Percentiles rank a stretch among this genome's conserved stretches.
These are phyloP conservation scores for Diadema setosum DNA, from an alignment of 35 echinoderm and acorn worm species.

Conservation along the genomic window DNA sequence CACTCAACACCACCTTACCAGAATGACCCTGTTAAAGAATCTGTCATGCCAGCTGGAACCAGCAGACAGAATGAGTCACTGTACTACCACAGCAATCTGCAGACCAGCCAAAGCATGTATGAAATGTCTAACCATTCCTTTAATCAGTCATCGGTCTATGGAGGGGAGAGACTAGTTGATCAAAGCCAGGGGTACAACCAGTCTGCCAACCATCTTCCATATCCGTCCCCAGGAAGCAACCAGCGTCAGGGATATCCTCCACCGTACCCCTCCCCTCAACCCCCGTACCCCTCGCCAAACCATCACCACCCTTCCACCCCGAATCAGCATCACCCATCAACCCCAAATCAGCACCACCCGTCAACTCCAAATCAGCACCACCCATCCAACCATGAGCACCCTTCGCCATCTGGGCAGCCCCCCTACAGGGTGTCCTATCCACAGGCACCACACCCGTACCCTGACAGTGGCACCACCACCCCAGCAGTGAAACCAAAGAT, in stretches of 20 bases:
- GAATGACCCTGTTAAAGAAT: background rate
- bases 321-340: too few relatives aligned
- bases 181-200: background rate
- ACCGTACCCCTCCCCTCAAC: background rate
- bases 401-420: background rate
- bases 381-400: background rate
- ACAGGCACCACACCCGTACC: background rate
- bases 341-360: background rate
- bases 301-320: background rate
- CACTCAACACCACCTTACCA: background rate
- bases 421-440: background rate
- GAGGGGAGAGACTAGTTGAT: background rate
- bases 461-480: background rate
- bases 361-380: too few relatives aligned
- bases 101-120: constrained; percentile 10
- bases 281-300: background rate
- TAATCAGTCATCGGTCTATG: background rate
- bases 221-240: background rate
- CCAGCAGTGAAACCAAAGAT: background rate
- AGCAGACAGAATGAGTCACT: background rate
- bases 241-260: background rate
- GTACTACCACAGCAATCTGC: background rate
- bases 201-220: background rate
- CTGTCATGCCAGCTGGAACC: background rate
- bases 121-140: constrained; percentile 7